phyloP scores from a whole-genome alignment of 2,113 vertebrate genomes.

The Nyctereutes procyonoides region DNA sequence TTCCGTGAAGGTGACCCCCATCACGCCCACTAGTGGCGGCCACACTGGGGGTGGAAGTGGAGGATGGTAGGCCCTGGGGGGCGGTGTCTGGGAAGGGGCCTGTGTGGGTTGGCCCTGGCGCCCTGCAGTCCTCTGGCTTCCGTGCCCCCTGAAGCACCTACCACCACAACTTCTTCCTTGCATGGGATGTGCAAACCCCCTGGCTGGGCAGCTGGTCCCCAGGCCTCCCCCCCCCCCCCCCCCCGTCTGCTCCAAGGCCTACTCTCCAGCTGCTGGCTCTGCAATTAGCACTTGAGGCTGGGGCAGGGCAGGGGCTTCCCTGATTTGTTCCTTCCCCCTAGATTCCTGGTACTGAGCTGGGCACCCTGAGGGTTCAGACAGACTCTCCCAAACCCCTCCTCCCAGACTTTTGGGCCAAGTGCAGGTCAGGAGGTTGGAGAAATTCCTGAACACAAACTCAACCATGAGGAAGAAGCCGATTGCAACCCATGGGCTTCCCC shows the following conservation, averaged over 20 bases:
- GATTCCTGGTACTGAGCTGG: not conserved
- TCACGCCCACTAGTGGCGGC: rapidly evolving
- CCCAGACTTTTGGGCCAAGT: not conserved
- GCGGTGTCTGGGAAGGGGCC: not conserved
- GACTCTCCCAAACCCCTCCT: not conserved
- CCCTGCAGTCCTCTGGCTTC: not conserved
- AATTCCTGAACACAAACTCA: not conserved
- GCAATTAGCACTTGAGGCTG: rapidly evolving
- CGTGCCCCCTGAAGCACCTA: rapidly evolving
- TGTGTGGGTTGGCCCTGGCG: rapidly evolving
- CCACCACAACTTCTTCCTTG: too few species aligned
- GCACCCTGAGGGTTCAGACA: not conserved
- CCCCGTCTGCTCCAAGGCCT: rapidly evolving
- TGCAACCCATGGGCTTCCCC: not conserved
- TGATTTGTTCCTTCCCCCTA: rapidly evolving
- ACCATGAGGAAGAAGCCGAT: not conserved
- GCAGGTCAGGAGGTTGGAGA: too few species aligned
- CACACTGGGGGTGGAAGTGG: not conserved
- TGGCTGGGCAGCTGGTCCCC: rapidly evolving
- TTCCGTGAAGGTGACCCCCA: not conserved
- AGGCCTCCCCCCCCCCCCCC: too few species aligned
- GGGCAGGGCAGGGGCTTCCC: rapidly evolving
- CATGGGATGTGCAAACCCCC: rapidly evolving
- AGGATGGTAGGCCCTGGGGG: rapidly evolving
- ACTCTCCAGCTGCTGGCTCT: not conserved